These are phyloP conservation scores for Colaptes auratus DNA, from an alignment of 2,113 vertebrate species.

Conservation along the genomic window DNA sequence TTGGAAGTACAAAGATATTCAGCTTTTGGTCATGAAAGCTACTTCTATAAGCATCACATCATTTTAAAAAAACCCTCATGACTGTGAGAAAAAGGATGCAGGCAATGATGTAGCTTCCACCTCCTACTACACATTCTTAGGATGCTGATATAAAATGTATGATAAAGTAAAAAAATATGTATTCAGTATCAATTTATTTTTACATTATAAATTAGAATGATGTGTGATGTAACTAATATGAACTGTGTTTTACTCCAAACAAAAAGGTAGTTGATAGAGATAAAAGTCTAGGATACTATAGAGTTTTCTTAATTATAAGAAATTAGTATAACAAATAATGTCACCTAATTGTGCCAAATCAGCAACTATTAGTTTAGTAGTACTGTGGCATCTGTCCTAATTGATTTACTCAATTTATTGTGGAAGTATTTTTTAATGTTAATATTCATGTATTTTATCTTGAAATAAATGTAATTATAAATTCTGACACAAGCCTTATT, in stretches of 20 bases:
- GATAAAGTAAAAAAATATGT: not conserved
- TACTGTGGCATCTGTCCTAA: not conserved
- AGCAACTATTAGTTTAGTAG: not conserved
- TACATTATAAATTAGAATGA: not conserved
- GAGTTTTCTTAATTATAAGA: not conserved
- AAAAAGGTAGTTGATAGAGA: not conserved
- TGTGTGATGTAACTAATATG: not conserved
- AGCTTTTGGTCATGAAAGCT: not conserved
- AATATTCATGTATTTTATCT: slow-evolving; percentile 33
- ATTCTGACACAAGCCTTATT: slow-evolving; percentile 72
- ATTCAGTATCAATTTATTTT: not conserved
- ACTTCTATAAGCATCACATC: not conserved
- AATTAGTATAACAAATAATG: not conserved
- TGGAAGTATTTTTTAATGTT: not conserved
- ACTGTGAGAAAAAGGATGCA: not conserved
- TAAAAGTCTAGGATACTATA: not conserved
- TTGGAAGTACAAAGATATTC: not conserved
- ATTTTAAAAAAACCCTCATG: not conserved
- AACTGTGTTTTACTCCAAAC: not conserved
- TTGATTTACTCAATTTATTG: slow-evolving; percentile 41
- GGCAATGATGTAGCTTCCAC: not conserved
- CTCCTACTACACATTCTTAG: not conserved
- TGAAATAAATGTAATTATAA: slow-evolving; percentile 75
- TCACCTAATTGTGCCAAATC: not conserved
- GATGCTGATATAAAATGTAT: not conserved